Conservation (phyloP, 2,888 invertebrate species). For the Cerastis leucographa region DNA sequence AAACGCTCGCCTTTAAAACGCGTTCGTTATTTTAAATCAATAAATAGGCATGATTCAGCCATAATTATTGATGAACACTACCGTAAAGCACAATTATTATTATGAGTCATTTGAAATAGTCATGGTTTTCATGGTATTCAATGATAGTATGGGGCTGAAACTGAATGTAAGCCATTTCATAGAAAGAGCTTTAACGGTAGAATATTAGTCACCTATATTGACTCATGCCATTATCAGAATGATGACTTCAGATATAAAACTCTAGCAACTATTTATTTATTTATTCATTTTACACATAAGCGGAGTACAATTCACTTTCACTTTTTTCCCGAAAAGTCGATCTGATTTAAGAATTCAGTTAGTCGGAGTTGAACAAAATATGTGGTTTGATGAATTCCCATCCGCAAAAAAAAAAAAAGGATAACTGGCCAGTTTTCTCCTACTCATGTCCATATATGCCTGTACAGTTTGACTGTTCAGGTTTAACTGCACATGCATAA, state of each 20-base stretch:
- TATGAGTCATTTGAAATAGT: conserved; percentile 21
- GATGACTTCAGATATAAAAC: not conserved
- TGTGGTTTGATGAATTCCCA: not conserved
- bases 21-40: not conserved
- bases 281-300: not conserved
- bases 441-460: too few relatives aligned
- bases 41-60: conserved; percentile 10
- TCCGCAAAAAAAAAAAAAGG: too few relatives aligned
- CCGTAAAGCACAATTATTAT: not conserved
- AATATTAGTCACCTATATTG: conserved; percentile 1
- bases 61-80: not conserved
- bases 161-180: conserved; percentile 10
- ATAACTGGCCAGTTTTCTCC: too few relatives aligned
- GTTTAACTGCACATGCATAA: too few relatives aligned
- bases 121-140: not conserved
- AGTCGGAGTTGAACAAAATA: not conserved
- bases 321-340: not conserved
- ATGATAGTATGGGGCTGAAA: not conserved
- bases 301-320: not conserved
- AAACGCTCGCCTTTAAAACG: not conserved
- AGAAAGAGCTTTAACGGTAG: not conserved
- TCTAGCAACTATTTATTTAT: not conserved
- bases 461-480: too few relatives aligned
- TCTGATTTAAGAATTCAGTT: not conserved
- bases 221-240: conserved; percentile 2